Conservation (phyloP, 2,113 vertebrate genomes). For the Micronycteris hirsuta region DNA sequence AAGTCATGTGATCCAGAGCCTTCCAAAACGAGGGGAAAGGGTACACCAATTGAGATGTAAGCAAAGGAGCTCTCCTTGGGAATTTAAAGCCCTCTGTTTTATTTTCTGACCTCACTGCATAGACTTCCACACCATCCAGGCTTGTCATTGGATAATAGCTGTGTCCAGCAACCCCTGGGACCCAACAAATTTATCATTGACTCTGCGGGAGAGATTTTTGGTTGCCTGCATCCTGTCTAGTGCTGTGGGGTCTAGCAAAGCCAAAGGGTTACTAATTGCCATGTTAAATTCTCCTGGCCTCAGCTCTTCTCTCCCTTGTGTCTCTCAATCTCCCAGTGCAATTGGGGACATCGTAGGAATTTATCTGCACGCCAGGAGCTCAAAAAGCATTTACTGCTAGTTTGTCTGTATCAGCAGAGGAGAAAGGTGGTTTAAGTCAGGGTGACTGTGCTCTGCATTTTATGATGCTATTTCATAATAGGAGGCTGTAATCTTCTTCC, state of each 20-base stretch:
- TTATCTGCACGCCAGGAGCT: slow-evolving; percentile 69
- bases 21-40: slow-evolving; percentile 23
- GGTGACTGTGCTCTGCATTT: slow-evolving; percentile 69
- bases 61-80: slow-evolving; percentile 47
- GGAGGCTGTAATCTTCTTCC: slow-evolving; percentile 66
- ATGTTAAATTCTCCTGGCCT: slow-evolving; percentile 74
- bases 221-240: slow-evolving; percentile 51
- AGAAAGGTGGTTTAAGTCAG: slow-evolving; percentile 56
- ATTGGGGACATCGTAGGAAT: slow-evolving; percentile 60
- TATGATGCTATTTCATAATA: slow-evolving; percentile 70
- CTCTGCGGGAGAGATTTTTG: slow-evolving; percentile 51
- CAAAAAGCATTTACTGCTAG: slow-evolving; percentile 70
- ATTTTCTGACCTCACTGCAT: slow-evolving; percentile 57
- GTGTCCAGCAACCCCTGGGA: slow-evolving; percentile 62
- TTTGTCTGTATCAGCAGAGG: slow-evolving; percentile 62
- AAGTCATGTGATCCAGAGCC: not conserved
- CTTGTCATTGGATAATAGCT: slow-evolving; percentile 60
- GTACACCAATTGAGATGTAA: not conserved
- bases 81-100: slow-evolving; percentile 58
- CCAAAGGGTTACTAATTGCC: slow-evolving; percentile 74
- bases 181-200: slow-evolving; percentile 63
- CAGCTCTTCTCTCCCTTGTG: slow-evolving; percentile 67
- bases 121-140: slow-evolving; percentile 16
- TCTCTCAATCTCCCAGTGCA: slow-evolving; percentile 70
- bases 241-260: slow-evolving; percentile 55